These are phyloP conservation scores for Drosophila burlai DNA, from an alignment of 1,140 invertebrate genomes.

Conservation along the genomic window DNA sequence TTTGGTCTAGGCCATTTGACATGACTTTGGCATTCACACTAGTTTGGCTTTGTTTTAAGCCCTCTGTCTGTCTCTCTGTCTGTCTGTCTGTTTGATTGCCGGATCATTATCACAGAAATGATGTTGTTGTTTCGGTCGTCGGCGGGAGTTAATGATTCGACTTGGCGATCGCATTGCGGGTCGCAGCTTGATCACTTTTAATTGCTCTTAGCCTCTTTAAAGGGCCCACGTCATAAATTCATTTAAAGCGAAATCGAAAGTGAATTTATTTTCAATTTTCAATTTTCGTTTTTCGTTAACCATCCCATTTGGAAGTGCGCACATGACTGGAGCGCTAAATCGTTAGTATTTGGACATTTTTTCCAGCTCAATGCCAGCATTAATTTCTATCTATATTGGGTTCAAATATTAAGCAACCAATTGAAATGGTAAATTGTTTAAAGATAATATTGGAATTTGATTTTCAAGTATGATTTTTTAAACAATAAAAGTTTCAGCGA, in stretches of 20 bases:
- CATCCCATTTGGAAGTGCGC: constrained; percentile 52
- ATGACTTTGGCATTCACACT: constrained; percentile 72
- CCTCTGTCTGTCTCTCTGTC: constrained; percentile 19
- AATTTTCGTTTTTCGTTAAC: constrained; percentile 49
- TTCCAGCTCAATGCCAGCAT: background rate
- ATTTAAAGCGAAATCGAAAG: constrained; percentile 74
- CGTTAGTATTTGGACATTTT: constrained; percentile 19
- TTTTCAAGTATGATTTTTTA: background rate
- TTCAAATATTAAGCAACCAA: background rate
- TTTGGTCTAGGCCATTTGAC: constrained; percentile 68
- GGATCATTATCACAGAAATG: constrained; percentile 72
- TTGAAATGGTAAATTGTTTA: background rate
- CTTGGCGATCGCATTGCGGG: constrained; percentile 39
- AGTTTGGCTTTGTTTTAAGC: constrained; percentile 40
- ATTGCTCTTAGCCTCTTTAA: constrained; percentile 60
- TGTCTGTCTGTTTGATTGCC: constrained; percentile 57
- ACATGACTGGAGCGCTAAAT: constrained; percentile 17
- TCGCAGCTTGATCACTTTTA: constrained; percentile 64
- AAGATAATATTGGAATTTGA: background rate
- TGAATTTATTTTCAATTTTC: constrained; percentile 67
- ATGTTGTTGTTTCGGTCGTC: constrained; percentile 35
- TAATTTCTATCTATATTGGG: background rate
- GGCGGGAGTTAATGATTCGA: constrained; percentile 50
- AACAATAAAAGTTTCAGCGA: no score
- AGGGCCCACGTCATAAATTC: constrained; percentile 65